Evolutionary conservation across 2,888 invertebrate species (phyloP).

Genomic region (Thymelicus acteon): DNA sequence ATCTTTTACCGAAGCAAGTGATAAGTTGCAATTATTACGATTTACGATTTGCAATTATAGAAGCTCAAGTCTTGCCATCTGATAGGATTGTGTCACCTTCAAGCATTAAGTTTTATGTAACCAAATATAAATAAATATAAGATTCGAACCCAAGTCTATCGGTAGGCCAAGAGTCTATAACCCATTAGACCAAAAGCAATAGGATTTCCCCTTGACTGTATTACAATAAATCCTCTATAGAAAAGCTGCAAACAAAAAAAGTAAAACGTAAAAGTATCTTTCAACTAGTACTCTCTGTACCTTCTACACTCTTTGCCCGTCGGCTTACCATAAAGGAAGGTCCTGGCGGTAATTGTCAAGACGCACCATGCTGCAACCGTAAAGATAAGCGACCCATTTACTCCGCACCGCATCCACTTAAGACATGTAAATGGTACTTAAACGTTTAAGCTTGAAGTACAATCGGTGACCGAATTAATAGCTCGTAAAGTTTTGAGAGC

Average conservation of each 20-base stretch:
- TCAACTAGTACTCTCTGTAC: conserved; percentile 1
- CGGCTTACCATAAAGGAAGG: conserved; percentile 34
- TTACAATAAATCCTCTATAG: no score
- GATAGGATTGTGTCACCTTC: no score
- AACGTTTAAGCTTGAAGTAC: conserved; percentile 19
- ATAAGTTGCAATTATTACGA: no score
- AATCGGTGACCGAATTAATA: conserved; percentile 24
- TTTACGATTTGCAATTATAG: no score
- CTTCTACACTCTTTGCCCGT: conserved; percentile 9
- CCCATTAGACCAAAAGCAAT: no score
- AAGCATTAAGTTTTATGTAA: no score
- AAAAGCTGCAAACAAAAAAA: background rate
- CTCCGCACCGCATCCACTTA: conserved; percentile 50
- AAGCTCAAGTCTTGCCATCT: no score
- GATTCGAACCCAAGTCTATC: no score
- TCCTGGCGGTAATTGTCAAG: conserved; percentile 53
- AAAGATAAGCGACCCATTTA: conserved; percentile 52
- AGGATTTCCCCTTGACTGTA: no score
- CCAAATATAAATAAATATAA: no score
- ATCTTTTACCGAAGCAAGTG: no score
- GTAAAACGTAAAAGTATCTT: background rate
- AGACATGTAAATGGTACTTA: conserved; percentile 43
- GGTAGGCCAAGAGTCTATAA: no score
- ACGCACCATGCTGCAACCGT: conserved; percentile 52
- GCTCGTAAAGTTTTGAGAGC: conserved; percentile 6